A percentile compares a stretch with the other conserved stretches of the same genome.
Evolutionary conservation across 1,140 invertebrate genomes (phyloP).

Genomic region (Babylonia areolata): DNA sequence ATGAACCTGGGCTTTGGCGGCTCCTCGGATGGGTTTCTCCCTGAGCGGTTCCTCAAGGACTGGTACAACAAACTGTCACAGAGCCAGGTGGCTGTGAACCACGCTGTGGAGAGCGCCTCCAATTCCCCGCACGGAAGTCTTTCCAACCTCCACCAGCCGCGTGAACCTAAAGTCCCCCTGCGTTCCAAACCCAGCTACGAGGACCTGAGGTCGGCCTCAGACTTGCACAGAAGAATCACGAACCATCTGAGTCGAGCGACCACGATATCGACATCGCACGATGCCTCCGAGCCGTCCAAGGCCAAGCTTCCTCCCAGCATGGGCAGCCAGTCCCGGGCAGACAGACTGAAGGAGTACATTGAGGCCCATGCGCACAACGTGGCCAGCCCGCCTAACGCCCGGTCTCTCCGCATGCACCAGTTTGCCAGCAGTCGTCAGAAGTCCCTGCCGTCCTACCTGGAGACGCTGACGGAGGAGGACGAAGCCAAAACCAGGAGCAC

Average conservation of each 20-base stretch:
- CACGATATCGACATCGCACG: constrained; percentile 2
- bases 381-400: background rate
- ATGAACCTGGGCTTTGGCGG: constrained; percentile 65
- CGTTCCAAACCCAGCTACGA: constrained; percentile 20
- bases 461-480: constrained; percentile 68
- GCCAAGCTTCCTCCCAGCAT: background rate
- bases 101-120: background rate
- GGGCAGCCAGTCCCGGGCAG: background rate
- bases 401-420: constrained; percentile 50
- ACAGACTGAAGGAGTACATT: constrained; percentile 41
- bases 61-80: constrained; percentile 67
- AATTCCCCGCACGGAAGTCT: background rate
- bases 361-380: constrained; percentile 20
- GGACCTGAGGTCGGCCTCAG: constrained; percentile 7
- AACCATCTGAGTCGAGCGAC: background rate
- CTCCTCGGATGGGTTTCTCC: constrained; percentile 59
- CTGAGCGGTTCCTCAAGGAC: constrained; percentile 66
- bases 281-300: background rate
- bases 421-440: constrained; percentile 64
- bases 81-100: background rate
- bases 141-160: background rate
- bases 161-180: background rate
- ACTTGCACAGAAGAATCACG: background rate
- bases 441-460: constrained; percentile 66
- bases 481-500: constrained; percentile 51